phyloP scores from a whole-genome alignment of 1,140 invertebrate species.

The Hycleus phaleratus region DNA sequence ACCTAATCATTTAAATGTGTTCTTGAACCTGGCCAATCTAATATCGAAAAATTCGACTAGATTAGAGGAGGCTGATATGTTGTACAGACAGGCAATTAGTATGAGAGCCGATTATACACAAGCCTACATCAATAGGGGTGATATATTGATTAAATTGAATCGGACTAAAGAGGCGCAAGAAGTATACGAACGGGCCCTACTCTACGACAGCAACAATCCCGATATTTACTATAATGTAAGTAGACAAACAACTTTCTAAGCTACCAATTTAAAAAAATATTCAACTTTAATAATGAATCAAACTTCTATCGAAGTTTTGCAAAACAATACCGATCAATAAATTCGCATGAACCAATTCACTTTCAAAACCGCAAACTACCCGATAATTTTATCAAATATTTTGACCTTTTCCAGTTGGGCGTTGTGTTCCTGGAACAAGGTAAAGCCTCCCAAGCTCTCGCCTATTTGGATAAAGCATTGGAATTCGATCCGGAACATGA shows the following conservation, averaged over 20 bases:
- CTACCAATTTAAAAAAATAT: too few species aligned
- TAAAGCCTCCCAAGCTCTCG: conserved; percentile 80
- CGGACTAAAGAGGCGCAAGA: conserved; percentile 90
- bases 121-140: conserved; percentile 94
- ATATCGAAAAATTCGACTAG: conserved; percentile 89
- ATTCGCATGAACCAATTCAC: too few species aligned
- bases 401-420: conserved; percentile 61
- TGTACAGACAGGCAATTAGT: conserved; percentile 90
- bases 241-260: conserved; percentile 17
- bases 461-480: conserved; percentile 88
- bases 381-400: too few species aligned
- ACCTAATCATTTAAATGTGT: conserved; percentile 93
- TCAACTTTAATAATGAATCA: too few species aligned
- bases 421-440: conserved; percentile 91
- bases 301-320: too few species aligned
- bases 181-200: conserved; percentile 86
- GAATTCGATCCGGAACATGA: conserved; percentile 91
- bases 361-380: too few species aligned
- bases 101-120: conserved; percentile 97
- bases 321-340: too few species aligned
- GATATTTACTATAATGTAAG: conserved; percentile 96
- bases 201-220: conserved; percentile 90
- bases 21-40: conserved; percentile 90
- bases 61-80: conserved; percentile 86
- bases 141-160: conserved; percentile 92